A percentile compares a stretch with the other conserved stretches of the same genome.
phyloP scores from a whole-genome alignment of 2,888 invertebrate species.

The Drosophila lacicola region DNA sequence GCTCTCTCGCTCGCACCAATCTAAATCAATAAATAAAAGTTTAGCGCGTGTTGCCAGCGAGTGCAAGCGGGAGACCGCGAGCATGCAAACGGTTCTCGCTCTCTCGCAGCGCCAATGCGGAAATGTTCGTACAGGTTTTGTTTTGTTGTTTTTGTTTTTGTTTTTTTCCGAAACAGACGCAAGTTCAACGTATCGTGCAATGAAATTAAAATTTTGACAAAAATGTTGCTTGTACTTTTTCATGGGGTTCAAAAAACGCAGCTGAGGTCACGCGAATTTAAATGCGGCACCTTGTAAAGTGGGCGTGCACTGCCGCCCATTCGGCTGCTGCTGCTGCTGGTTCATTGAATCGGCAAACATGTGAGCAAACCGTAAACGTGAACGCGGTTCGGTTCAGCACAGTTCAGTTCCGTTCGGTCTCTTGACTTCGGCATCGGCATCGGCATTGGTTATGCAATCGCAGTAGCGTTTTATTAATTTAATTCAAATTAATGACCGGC shows the following conservation, averaged over 20 bases:
- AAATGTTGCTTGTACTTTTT: constrained; percentile 27
- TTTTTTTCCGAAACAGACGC: constrained; percentile 27
- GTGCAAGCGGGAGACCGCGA: constrained; percentile 3
- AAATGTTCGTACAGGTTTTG: constrained; percentile 76
- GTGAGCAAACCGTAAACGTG: constrained; percentile 19
- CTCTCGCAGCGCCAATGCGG: constrained; percentile 64
- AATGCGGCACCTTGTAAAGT: constrained; percentile 60
- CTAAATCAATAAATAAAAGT: constrained; percentile 69
- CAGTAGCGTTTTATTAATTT: constrained; percentile 21
- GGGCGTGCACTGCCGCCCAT: constrained; percentile 61
- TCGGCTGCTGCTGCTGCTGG: not conserved
- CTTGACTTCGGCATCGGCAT: constrained; percentile 16
- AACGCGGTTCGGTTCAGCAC: constrained; percentile 10
- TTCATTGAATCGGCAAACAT: constrained; percentile 26
- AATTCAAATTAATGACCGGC: constrained; percentile 45
- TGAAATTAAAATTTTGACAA: constrained; percentile 59
- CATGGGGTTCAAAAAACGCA: constrained; percentile 76
- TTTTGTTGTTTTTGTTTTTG: constrained; percentile 1
- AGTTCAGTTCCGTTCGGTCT: constrained; percentile 7
- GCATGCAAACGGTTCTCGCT: constrained; percentile 22
- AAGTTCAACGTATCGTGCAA: constrained; percentile 75
- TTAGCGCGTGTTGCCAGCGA: constrained; percentile 61
- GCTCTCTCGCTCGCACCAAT: constrained; percentile 52
- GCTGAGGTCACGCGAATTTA: constrained; percentile 67
- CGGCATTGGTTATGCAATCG: constrained; percentile 42